Conservation (phyloP, 2,113 vertebrate genomes). For the Periophthalmus modestus region DNA sequence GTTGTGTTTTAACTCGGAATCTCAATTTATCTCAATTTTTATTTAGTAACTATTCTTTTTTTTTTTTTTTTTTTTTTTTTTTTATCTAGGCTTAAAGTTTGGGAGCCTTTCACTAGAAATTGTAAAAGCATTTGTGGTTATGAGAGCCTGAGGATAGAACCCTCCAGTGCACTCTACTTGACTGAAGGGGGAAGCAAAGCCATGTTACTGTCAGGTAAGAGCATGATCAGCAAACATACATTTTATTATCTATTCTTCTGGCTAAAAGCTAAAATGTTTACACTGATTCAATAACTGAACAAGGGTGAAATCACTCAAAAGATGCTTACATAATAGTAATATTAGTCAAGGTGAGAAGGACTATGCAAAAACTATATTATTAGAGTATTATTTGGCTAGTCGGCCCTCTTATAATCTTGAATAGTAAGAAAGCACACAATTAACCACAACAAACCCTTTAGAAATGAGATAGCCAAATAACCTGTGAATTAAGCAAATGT, state of each 20-base stretch:
- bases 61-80: background rate
- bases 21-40: background rate
- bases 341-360: no score
- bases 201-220: conserved; percentile 65
- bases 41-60: background rate
- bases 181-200: conserved; percentile 66
- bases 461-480: no score
- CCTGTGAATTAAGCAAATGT: background rate
- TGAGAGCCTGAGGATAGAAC: conserved; percentile 44
- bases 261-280: no score
- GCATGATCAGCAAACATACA: background rate
- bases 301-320: no score
- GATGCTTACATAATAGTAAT: no score
- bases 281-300: no score
- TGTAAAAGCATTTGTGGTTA: conserved; percentile 64
- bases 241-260: background rate
- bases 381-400: no score
- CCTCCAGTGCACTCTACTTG: conserved; percentile 57
- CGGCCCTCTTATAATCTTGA: no score
- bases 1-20: background rate
- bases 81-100: conserved; percentile 60
- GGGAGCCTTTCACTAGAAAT: conserved; percentile 65
- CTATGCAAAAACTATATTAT: no score
- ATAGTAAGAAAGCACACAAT: no score
- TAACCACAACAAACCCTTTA: no score